phyloP scores from a whole-genome alignment of 2,888 invertebrate genomes.

The Papilio elwesi region DNA sequence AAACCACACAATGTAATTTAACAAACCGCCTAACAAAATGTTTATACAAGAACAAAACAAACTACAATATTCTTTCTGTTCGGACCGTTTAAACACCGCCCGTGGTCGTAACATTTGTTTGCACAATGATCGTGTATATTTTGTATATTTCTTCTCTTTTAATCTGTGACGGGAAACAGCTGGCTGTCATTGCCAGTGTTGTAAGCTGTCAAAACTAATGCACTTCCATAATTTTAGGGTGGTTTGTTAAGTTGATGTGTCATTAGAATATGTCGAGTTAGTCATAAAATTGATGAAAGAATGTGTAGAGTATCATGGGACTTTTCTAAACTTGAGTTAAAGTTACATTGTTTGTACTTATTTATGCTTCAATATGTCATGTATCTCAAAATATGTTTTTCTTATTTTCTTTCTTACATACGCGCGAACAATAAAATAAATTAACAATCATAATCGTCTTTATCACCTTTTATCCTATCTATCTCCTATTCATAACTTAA shows the following conservation, averaged over 20 bases:
- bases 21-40: slow-evolving; percentile 59
- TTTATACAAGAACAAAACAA: slow-evolving; percentile 63
- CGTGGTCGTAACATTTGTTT: slow-evolving; percentile 64
- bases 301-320: too few species aligned
- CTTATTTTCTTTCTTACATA: too few species aligned
- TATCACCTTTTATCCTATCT: too few species aligned
- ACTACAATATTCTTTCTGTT: slow-evolving; percentile 56
- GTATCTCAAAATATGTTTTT: too few species aligned
- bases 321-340: too few species aligned
- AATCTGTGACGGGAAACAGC: slow-evolving; percentile 68
- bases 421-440: too few species aligned
- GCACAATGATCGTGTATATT: slow-evolving; percentile 64
- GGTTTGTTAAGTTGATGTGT: slow-evolving; percentile 23
- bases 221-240: slow-evolving; percentile 37
- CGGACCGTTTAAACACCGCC: slow-evolving; percentile 57
- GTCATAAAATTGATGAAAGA: background rate
- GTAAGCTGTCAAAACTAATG: slow-evolving; percentile 35
- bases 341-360: too few species aligned
- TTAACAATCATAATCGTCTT: too few species aligned
- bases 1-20: slow-evolving; percentile 53
- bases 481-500: too few species aligned
- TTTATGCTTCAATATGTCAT: too few species aligned
- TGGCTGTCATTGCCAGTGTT: slow-evolving; percentile 50
- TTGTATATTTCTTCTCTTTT: slow-evolving; percentile 59
- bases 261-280: background rate